Base-by-base conservation (phyloP, 1,140 invertebrate species). In the Hydropsyche tenuis region DNA sequence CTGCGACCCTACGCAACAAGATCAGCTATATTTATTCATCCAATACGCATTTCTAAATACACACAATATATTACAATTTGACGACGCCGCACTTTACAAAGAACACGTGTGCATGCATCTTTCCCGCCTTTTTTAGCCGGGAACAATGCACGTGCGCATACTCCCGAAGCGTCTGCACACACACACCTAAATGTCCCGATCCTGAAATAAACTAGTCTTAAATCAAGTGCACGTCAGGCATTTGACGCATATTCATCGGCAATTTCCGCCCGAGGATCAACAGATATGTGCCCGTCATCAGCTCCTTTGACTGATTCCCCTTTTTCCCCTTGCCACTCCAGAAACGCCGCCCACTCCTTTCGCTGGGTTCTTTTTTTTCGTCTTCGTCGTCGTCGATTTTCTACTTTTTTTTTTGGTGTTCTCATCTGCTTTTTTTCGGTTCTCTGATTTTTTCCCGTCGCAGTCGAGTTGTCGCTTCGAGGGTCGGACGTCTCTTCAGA, bases 241-340 rank as follows among this genome's bases (percentile, higher is more conserved):
- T 27, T 56, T 70, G 68, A 70, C 51, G 68, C 25, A 70, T 42
- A 73, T 73, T 73, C 72, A 73, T 73, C 64, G 72, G 48, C 37
- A 73, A 73, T 73, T 73, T 73, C 72, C 72, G 72, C 45, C 25
- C 14, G 43, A 22, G 25, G 27, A 70, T 66, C 72, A 65, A 73
- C 72, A 69, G 30, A 65, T 66, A 51, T 43, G 43, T 25, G n/a
- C 23, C 16, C 56, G 22, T 23, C 22, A 23, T 60, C 56, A 60
- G 20, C 56, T 60, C 22, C 30, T 60, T 60, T 60, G 23, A 60
- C 56, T 12, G 56, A 23, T 60, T 23, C 45, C 45, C 45, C 12
- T 48, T 60, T 22, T 20, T 25, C 56, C 56, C 22, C 20, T 60
- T 25, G 9, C 56, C 12, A 22, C 22, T 9, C 20, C 23, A 60